Conservation (phyloP, 2,888 invertebrate species). For the Dynastes tityus region DNA sequence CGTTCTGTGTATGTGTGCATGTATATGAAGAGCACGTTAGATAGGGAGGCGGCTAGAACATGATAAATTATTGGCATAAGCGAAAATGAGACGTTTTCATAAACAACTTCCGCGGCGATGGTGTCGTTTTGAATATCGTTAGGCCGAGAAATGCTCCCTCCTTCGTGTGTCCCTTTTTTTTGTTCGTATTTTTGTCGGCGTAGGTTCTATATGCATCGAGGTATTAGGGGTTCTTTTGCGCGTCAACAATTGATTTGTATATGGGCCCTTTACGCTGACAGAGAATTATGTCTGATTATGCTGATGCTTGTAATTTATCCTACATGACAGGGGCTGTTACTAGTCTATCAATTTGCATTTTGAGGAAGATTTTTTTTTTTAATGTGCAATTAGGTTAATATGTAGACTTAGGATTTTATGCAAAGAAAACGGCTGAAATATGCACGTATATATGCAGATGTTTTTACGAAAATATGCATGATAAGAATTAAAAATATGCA, state of each 20-base stretch:
- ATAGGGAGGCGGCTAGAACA: slow-evolving; percentile 19
- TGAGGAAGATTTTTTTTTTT: too few relatives aligned
- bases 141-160: slow-evolving; percentile 33
- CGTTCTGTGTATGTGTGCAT: slow-evolving; percentile 7
- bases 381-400: too few relatives aligned
- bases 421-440: too few relatives aligned
- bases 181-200: not conserved
- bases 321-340: too few relatives aligned
- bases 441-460: too few relatives aligned
- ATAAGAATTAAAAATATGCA: too few relatives aligned
- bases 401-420: too few relatives aligned
- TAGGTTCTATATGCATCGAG: not conserved
- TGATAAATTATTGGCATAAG: slow-evolving; percentile 48
- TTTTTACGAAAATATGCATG: too few relatives aligned
- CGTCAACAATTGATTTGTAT: not conserved
- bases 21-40: slow-evolving; percentile 31
- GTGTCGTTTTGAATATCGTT: slow-evolving; percentile 42
- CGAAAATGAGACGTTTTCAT: slow-evolving; percentile 46
- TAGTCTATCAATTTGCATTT: too few relatives aligned
- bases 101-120: slow-evolving; percentile 40
- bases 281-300: too few relatives aligned
- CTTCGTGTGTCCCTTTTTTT: slow-evolving; percentile 12
- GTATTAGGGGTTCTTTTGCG: not conserved
- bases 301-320: too few relatives aligned
- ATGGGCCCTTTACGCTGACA: too few relatives aligned